These are phyloP conservation scores for Pantelozetes paolii DNA, from an alignment of 2,888 invertebrate species.

Conservation along the genomic window DNA sequence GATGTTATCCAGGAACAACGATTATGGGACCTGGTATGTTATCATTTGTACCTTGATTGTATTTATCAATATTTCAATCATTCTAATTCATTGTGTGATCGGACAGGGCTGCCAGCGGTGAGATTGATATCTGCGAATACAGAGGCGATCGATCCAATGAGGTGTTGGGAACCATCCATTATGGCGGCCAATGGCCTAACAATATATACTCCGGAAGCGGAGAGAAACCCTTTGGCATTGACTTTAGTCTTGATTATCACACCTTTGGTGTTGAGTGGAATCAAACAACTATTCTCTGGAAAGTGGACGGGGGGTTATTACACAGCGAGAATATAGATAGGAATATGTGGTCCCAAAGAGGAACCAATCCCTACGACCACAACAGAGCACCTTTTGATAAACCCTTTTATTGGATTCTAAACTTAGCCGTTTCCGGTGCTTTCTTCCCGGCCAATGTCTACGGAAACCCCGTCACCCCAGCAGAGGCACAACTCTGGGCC, in stretches of 20 bases:
- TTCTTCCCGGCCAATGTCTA: slow-evolving; percentile 64
- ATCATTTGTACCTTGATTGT: background rate
- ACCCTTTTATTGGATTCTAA: slow-evolving; percentile 70
- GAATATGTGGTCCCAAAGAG: background rate
- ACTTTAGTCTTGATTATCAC: slow-evolving; percentile 19
- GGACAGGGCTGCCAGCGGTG: slow-evolving; percentile 61
- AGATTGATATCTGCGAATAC: slow-evolving; percentile 66
- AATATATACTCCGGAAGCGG: slow-evolving; percentile 18
- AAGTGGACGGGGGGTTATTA: slow-evolving; percentile 49
- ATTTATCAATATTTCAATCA: background rate
- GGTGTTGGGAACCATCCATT: slow-evolving; percentile 61
- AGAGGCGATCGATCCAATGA: slow-evolving; percentile 60
- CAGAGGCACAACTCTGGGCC: slow-evolving; percentile 6
- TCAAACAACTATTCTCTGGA: slow-evolving; percentile 55
- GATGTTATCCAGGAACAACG: slow-evolving; percentile 63
- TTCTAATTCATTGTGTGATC: background rate
- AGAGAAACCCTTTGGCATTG: background rate
- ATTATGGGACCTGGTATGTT: slow-evolving; percentile 62
- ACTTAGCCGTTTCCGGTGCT: slow-evolving; percentile 71
- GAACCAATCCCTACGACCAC: background rate
- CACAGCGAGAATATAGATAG: background rate
- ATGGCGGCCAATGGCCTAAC: slow-evolving; percentile 54
- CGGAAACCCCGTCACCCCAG: slow-evolving; percentile 55
- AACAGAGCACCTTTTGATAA: slow-evolving; percentile 48
- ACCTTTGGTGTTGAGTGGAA: slow-evolving; percentile 59